Base-by-base conservation (phyloP, 2,113 vertebrate species). In the Cryptomyrus ogoouensis region DNA sequence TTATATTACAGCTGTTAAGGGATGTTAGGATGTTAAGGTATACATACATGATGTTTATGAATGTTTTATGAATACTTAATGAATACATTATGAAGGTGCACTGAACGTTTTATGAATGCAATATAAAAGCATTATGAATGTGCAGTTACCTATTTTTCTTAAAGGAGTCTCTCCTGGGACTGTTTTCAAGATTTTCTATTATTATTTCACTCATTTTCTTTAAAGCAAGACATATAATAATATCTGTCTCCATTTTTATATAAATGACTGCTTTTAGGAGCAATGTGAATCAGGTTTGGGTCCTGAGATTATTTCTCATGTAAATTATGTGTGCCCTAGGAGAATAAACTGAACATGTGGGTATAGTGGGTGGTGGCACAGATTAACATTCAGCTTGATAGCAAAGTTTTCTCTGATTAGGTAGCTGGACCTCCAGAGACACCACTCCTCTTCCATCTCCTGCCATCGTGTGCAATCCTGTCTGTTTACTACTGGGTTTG, bases 401-500 rank as follows among this genome's bases (percentile, higher is more conserved):
- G 10, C 39, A 53, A 87, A 50, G 1, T 15, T 35, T 47, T 31
- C 47, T 52, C 15, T 5, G n/a, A 31, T 24, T 31, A 13, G 84
- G 52, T 50, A 87, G n/a, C 50, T 53, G 50, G 12, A 39, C 13
- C 31, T 66, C 62, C 10, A 46, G 46, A 50, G 83, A 85, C 50
- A 24, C 85, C 47, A 27, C 44, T 24, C 15, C 8, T n/a, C 24
- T 21, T 52, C 85, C 49, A 35, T 39, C 4, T 24, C 6, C 47
- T 8, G 50, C 24, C 85, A 27, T 66, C 3, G 91, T 92, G 92
- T 91, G 90, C 94, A 91, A 91, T 90, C 90, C 89, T 56, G 92
- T 91, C 92, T 96, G 95, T 96, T 95, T 96, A 95, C 94, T 93
- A 94, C 95, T 92, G 93, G 92, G 93, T 93, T 94, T 89, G 91